Conservation (phyloP, 2,888 invertebrate genomes). For the Endotricha flammealis region DNA sequence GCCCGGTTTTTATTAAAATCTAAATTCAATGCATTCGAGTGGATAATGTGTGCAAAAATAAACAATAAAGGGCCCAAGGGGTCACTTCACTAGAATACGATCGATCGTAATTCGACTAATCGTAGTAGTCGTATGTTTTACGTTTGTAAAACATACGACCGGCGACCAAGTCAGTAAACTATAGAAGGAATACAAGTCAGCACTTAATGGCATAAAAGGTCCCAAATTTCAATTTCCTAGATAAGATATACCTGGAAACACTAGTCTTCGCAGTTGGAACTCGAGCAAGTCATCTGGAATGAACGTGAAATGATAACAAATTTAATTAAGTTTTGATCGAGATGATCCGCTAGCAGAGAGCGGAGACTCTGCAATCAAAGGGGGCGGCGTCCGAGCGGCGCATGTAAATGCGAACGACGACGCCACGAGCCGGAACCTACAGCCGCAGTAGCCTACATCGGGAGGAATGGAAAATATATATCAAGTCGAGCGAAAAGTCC, state of each 20-base stretch:
- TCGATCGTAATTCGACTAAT: too few relatives aligned
- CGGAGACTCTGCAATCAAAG: constrained; percentile 23
- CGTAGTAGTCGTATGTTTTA: too few relatives aligned
- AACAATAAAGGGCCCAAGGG: too few relatives aligned
- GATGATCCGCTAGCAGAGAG: constrained; percentile 33
- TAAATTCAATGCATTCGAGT: too few relatives aligned
- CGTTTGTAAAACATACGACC: too few relatives aligned
- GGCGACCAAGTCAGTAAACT: too few relatives aligned
- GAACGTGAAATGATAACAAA: constrained; percentile 29
- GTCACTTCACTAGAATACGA: too few relatives aligned
- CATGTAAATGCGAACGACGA: constrained; percentile 59
- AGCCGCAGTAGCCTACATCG: constrained; percentile 63
- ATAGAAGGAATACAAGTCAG: too few relatives aligned
- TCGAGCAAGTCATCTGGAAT: constrained; percentile 13
- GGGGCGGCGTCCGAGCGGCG: constrained; percentile 39
- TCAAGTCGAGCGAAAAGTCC: constrained; percentile 76
- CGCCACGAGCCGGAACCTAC: constrained; percentile 51
- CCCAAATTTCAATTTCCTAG: not conserved
- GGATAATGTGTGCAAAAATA: too few relatives aligned
- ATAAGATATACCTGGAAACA: not conserved
- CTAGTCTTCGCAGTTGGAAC: not conserved
- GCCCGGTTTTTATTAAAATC: too few relatives aligned
- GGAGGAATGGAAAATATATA: constrained; percentile 76
- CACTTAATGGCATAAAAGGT: too few relatives aligned
- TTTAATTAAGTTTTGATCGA: constrained; percentile 55